A percentile compares a stretch with the other conserved stretches of the same genome.
Evolutionary conservation across 2,797 vertebrate species (phyloP).

Genomic region (Tamandua tetradactyla): DNA sequence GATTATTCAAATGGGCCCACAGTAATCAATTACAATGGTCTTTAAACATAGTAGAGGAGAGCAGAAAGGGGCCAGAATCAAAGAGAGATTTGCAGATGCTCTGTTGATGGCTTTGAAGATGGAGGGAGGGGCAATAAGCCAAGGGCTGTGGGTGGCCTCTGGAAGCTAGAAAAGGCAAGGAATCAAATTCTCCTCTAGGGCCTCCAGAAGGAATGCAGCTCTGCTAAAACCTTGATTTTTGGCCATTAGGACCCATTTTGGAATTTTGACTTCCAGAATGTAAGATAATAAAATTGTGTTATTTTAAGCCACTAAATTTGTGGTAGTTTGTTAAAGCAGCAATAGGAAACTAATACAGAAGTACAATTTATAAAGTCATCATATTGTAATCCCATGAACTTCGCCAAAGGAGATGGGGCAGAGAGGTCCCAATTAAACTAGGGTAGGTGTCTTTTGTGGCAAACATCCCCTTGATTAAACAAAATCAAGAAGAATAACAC

Average conservation of each 20-base stretch:
- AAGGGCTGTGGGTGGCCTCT: neutral
- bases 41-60: neutral
- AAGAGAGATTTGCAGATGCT: neutral
- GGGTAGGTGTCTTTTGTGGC: neutral
- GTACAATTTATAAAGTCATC: neutral
- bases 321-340: neutral
- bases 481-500: neutral
- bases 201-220: neutral
- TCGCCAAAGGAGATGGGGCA: neutral
- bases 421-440: neutral
- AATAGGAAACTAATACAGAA: neutral
- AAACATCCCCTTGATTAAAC: neutral
- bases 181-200: neutral
- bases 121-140: neutral
- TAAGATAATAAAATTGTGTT: neutral
- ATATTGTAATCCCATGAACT: neutral
- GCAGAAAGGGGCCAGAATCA: neutral
- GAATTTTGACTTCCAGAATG: neutral
- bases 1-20: neutral
- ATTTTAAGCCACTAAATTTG: neutral
- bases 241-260: neutral
- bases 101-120: neutral
- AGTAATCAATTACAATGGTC: neutral
- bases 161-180: neutral
- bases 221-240: neutral